Evolutionary conservation across 2,113 vertebrate genomes (phyloP).

Genomic region (Rhynchomys soricoides): DNA sequence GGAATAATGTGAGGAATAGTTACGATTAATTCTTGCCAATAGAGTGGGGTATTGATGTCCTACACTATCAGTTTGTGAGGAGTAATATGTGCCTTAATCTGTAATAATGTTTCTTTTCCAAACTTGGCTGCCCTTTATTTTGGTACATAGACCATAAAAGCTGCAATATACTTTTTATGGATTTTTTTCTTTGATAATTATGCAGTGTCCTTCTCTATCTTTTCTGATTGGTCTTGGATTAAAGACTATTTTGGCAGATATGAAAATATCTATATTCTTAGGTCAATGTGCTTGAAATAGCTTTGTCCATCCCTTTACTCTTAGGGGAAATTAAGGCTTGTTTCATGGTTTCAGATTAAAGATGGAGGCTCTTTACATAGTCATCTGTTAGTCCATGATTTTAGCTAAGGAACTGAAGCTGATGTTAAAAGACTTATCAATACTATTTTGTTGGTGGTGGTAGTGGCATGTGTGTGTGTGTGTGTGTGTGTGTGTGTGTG

Average conservation of each 20-base stretch:
- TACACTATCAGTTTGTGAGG: not conserved
- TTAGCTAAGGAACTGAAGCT: not conserved
- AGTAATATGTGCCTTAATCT: not conserved
- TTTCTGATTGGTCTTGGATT: not conserved
- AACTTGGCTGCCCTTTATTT: not conserved
- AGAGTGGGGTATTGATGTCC: not conserved
- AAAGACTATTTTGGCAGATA: not conserved
- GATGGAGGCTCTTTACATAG: not conserved
- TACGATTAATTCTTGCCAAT: not conserved
- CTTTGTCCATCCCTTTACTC: not conserved
- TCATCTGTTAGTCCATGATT: not conserved
- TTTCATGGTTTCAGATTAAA: not conserved
- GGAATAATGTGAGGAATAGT: not conserved
- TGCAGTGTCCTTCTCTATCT: not conserved
- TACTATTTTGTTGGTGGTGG: not conserved
- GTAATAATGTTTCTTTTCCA: not conserved
- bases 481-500: not conserved
- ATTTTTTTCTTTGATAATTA: not conserved
- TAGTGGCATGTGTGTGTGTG: not conserved
- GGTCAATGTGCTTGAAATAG: not conserved
- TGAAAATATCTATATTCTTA: not conserved
- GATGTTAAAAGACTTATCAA: not conserved
- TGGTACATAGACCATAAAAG: not conserved
- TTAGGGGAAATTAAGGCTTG: not conserved
- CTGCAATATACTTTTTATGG: not conserved